Percentiles rank a stretch among this genome's conserved stretches.
Evolutionary conservation across 2,888 invertebrate species (phyloP).

Genomic region (Habrosyne pyritoides): DNA sequence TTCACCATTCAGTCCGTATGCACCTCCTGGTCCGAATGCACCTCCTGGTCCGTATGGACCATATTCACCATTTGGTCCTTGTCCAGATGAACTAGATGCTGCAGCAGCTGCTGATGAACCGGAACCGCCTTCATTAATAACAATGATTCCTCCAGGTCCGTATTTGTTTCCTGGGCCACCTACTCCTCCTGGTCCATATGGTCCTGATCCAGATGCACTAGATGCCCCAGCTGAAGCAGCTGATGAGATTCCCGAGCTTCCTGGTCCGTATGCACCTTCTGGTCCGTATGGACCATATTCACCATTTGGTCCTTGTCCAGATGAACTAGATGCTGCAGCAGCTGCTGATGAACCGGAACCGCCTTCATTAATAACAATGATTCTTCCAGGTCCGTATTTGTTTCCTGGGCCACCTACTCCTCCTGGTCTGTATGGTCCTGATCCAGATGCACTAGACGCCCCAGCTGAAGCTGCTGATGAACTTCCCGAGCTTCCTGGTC

Average conservation of each 20-base stretch:
- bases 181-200: background rate
- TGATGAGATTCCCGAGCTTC: too few species aligned
- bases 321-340: constrained; percentile 1
- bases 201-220: constrained; percentile 3
- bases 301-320: background rate
- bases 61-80: constrained; percentile 7
- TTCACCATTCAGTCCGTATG: constrained; percentile 4
- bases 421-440: too few species aligned
- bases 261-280: too few species aligned
- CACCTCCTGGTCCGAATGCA: constrained; percentile 8
- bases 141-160: constrained; percentile 9
- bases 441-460: too few species aligned
- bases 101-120: too few species aligned
- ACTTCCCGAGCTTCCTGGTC: constrained; percentile 9
- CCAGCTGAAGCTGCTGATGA: too few species aligned
- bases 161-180: background rate
- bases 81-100: constrained; percentile 10
- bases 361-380: too few species aligned
- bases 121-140: too few species aligned
- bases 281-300: background rate
- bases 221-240: constrained; percentile 11
- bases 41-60: constrained; percentile 13
- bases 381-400: too few species aligned
- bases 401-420: too few species aligned
- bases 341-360: background rate